Conservation (phyloP, 1,140 invertebrate species). For the Microvelia longipes region DNA sequence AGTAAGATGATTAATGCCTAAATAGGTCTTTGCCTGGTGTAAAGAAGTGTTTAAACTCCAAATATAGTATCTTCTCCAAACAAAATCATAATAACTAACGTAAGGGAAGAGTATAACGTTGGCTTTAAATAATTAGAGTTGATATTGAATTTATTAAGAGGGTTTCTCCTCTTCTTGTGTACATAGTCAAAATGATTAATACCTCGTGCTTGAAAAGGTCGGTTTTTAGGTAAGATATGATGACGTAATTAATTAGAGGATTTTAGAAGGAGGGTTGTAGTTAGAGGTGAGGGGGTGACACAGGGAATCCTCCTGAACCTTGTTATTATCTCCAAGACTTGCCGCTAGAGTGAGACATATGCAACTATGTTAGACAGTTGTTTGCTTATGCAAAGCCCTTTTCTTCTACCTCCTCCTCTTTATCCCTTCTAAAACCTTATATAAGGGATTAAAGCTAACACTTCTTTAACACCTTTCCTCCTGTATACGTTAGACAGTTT, state of each 20-base stretch:
- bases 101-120: too few species aligned
- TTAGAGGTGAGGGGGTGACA: not conserved
- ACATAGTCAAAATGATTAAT: not conserved
- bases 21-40: too few species aligned
- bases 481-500: too few species aligned
- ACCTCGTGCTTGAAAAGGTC: too few species aligned
- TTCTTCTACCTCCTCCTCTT: conserved; percentile 26
- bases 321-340: not conserved
- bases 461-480: not conserved
- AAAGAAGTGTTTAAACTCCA: too few species aligned
- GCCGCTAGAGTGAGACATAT: not conserved
- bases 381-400: conserved; percentile 19
- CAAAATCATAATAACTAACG: too few species aligned
- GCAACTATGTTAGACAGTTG: conserved; percentile 8
- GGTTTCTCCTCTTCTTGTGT: not conserved
- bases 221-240: not conserved
- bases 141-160: not conserved
- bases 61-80: too few species aligned
- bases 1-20: not conserved
- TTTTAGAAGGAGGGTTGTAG: not conserved
- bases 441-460: not conserved
- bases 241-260: not conserved
- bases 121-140: not conserved
- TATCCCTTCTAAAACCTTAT: conserved; percentile 15
- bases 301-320: not conserved